phyloP scores from a whole-genome alignment of 92 coral and sea anemone species.

The Paramuricea clavata region DNA sequence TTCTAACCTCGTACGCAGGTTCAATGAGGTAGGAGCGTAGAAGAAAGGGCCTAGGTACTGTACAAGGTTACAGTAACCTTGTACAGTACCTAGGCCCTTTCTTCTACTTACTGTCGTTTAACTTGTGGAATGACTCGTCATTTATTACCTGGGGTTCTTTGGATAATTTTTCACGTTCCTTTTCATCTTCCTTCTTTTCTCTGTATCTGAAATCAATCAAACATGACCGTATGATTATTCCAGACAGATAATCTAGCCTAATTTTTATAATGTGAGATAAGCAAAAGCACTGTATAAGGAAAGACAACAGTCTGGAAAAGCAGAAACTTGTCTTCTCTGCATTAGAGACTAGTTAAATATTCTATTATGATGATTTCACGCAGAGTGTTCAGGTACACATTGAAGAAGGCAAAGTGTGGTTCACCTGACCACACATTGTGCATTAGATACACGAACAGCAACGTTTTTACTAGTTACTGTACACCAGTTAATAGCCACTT shows the following conservation, averaged over 20 bases:
- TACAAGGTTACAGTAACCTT: too few relatives aligned
- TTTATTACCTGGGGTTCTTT: conserved; percentile 39
- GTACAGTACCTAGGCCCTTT: too few relatives aligned
- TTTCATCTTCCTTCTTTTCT: conserved; percentile 22
- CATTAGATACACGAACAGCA: too few relatives aligned
- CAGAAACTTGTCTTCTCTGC: too few relatives aligned
- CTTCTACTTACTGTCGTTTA: too few relatives aligned
- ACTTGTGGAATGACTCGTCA: too few relatives aligned
- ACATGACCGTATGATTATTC: background rate
- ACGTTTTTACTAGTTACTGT: too few relatives aligned
- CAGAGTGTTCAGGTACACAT: background rate
- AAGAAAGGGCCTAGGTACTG: background rate
- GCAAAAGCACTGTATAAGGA: background rate
- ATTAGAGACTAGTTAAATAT: too few relatives aligned
- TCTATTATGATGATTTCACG: background rate
- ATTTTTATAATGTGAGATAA: background rate
- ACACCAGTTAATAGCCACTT: too few relatives aligned
- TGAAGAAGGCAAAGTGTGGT: background rate
- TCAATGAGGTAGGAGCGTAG: background rate
- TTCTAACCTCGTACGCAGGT: too few relatives aligned
- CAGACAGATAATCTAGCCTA: background rate
- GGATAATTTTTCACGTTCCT: conserved; percentile 21
- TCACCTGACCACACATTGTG: background rate
- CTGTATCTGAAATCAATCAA: conserved; percentile 20
- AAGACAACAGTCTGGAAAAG: too few relatives aligned